Percentiles rank a stretch among this genome's conserved stretches.
phyloP scores from a whole-genome alignment of 2,113 vertebrate genomes.

The Thamnaconus septentrionalis region DNA sequence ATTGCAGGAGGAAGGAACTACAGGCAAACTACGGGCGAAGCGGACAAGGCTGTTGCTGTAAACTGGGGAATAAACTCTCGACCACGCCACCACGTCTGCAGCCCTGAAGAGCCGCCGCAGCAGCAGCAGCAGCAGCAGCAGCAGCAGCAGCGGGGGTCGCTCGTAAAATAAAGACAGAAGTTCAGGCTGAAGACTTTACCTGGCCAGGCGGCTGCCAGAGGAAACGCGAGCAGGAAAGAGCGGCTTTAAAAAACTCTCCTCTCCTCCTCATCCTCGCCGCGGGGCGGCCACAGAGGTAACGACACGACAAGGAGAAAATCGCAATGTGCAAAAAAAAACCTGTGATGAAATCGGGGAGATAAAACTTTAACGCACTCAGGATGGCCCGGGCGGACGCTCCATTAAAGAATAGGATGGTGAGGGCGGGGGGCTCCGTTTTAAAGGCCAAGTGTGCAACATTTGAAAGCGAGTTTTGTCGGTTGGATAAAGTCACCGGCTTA shows the following conservation, averaged over 20 bases:
- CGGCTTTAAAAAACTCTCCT: slow-evolving; percentile 16
- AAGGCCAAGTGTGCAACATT: too few relatives aligned
- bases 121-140: slow-evolving; percentile 23
- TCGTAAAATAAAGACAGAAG: slow-evolving; percentile 71
- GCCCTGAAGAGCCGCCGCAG: too few relatives aligned
- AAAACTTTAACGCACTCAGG: slow-evolving; percentile 47
- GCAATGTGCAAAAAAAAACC: slow-evolving; percentile 45
- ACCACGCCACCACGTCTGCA: slow-evolving; percentile 44
- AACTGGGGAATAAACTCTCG: slow-evolving; percentile 31
- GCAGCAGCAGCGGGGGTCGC: slow-evolving; percentile 50
- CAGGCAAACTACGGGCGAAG: not conserved
- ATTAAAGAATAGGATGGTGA: slow-evolving; percentile 30
- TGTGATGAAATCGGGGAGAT: slow-evolving; percentile 41
- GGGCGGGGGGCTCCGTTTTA: too few relatives aligned
- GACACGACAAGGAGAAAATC: slow-evolving; percentile 24
- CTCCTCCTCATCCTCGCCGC: slow-evolving; percentile 36
- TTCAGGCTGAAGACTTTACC: slow-evolving; percentile 67
- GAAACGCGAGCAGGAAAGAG: slow-evolving; percentile 45
- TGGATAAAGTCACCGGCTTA: too few relatives aligned
- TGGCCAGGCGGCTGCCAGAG: slow-evolving; percentile 48
- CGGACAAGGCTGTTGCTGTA: slow-evolving; percentile 26
- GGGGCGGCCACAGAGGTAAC: slow-evolving; percentile 6
- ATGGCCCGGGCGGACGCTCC: slow-evolving; percentile 29
- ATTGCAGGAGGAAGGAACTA: not conserved
- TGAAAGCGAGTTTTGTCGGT: too few relatives aligned